Percentiles rank a stretch among this genome's conserved stretches.
phyloP scores from a whole-genome alignment of 1,140 invertebrate species.

The Tachypleus tridentatus region DNA sequence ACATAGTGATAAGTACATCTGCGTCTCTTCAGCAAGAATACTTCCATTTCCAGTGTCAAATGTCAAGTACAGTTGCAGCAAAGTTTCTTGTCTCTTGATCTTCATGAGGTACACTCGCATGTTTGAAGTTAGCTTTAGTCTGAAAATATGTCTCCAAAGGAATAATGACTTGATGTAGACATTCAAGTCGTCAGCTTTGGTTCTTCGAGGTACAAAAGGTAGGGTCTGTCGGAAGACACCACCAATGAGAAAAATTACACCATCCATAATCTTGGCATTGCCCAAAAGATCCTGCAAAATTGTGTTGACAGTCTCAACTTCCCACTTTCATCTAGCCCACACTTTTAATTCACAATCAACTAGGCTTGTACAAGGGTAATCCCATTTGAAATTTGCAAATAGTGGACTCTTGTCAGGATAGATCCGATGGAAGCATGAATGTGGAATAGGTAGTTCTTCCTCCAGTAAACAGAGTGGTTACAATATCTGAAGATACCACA shows the following conservation, averaged over 20 bases:
- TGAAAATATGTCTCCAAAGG: conserved; percentile 27
- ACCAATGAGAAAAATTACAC: conserved; percentile 19
- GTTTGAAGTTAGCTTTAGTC: conserved; percentile 18
- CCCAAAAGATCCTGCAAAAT: too few relatives aligned
- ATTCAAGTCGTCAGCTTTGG: conserved; percentile 36
- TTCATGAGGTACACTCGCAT: conserved; percentile 16
- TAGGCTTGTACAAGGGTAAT: conserved; percentile 23
- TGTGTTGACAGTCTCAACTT: conserved; percentile 31
- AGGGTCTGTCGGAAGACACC: conserved; percentile 40
- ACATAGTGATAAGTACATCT: too few relatives aligned
- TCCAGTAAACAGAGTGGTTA: neutral
- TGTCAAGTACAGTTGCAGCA: too few relatives aligned
- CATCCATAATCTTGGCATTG: too few relatives aligned
- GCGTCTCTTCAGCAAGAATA: too few relatives aligned
- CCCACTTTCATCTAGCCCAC: conserved; percentile 34
- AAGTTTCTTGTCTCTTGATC: too few relatives aligned
- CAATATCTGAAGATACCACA: too few relatives aligned
- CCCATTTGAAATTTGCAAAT: conserved; percentile 16
- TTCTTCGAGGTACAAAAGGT: conserved; percentile 33
- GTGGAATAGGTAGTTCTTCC: conserved; percentile 20
- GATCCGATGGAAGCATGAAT: conserved; percentile 23
- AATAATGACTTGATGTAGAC: conserved; percentile 27
- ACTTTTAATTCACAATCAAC: conserved; percentile 28
- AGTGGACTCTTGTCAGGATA: conserved; percentile 18
- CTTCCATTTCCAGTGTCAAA: too few relatives aligned